These are phyloP conservation scores for Hemiprocne comata DNA, from an alignment of 2,113 vertebrate species.

Conservation along the genomic window DNA sequence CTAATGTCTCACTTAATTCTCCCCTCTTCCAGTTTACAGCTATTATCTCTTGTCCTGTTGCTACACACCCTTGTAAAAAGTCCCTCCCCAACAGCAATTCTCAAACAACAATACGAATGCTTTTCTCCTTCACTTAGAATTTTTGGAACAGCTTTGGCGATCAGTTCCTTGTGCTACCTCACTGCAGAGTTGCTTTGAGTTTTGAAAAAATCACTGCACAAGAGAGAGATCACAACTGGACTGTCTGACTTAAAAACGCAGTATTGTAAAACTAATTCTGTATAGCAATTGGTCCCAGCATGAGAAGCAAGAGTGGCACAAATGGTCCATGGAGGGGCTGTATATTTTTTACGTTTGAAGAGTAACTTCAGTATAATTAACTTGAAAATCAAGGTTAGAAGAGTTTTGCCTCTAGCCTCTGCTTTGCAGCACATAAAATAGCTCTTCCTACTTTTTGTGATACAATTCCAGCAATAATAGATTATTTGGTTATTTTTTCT, in stretches of 20 bases:
- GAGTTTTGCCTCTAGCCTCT: not conserved
- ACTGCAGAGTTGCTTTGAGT: not conserved
- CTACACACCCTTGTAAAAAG: too few relatives aligned
- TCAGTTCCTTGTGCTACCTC: not conserved
- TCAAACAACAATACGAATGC: not conserved
- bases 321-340: slow-evolving; percentile 23
- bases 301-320: slow-evolving; percentile 27
- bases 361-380: not conserved
- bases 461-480: not conserved
- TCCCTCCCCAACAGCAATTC: not conserved
- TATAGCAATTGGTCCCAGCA: slow-evolving; percentile 34
- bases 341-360: not conserved
- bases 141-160: not conserved
- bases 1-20: too few relatives aligned
- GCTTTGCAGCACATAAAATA: not conserved
- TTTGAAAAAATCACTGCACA: not conserved
- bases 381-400: slow-evolving; percentile 30
- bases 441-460: not conserved
- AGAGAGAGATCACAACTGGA: slow-evolving; percentile 24
- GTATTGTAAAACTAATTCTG: slow-evolving; percentile 22
- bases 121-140: not conserved
- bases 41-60: too few relatives aligned
- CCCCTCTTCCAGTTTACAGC: too few relatives aligned
- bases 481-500: not conserved
- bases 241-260: slow-evolving; percentile 29